These are phyloP conservation scores for Cnemophilus loriae DNA, from an alignment of 2,113 vertebrate genomes.

Conservation along the genomic window DNA sequence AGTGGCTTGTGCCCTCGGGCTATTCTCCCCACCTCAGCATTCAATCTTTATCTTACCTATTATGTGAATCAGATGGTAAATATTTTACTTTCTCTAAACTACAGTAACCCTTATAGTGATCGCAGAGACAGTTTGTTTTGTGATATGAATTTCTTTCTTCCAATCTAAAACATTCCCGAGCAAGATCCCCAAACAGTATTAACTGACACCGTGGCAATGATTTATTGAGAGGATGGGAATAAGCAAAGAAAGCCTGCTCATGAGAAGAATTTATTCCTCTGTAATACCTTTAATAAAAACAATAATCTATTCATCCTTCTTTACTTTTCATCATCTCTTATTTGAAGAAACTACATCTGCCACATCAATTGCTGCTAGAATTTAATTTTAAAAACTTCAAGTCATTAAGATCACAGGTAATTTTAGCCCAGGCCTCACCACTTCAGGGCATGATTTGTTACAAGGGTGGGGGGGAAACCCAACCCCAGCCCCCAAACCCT, in stretches of 20 bases:
- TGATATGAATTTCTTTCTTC: background rate
- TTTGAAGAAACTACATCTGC: slow-evolving; percentile 11
- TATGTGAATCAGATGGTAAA: slow-evolving; percentile 36
- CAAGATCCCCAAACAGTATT: background rate
- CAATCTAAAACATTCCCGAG: background rate
- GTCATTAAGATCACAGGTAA: slow-evolving; percentile 18
- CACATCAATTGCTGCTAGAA: slow-evolving; percentile 28
- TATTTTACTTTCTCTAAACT: slow-evolving; percentile 43
- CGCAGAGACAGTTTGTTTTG: background rate
- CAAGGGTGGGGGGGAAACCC: background rate
- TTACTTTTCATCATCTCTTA: slow-evolving; percentile 31
- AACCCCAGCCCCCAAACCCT: background rate
- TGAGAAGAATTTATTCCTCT: slow-evolving; percentile 1
- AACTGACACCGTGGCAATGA: background rate
- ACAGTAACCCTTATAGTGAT: background rate
- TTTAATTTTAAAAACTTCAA: slow-evolving; percentile 10
- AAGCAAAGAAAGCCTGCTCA: slow-evolving; percentile 11
- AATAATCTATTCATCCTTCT: slow-evolving; percentile 18
- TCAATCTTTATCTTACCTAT: slow-evolving; percentile 15
- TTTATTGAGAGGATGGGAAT: slow-evolving; percentile 9
- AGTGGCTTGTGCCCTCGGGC: background rate
- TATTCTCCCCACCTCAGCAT: background rate
- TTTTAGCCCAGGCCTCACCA: background rate
- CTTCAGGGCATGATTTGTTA: background rate
- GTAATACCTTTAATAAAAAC: slow-evolving; percentile 26